Base-by-base conservation (phyloP, 2,888 invertebrate genomes). In the Anticlea derivata region DNA sequence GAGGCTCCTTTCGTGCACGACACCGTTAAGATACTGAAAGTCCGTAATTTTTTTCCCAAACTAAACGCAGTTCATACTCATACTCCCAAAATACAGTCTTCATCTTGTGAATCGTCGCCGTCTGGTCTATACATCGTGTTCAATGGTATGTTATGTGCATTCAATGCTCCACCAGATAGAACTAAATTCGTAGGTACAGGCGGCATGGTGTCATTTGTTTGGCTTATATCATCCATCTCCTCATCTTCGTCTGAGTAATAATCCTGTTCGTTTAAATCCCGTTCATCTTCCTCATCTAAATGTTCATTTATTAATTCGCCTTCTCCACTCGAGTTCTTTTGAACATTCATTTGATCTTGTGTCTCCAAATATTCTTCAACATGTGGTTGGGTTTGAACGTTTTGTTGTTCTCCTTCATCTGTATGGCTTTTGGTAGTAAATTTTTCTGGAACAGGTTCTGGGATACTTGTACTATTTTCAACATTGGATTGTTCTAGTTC, bases 61-160 rank as follows among this genome's bases (percentile, higher is more conserved):
- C n/a, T n/a, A n/a, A n/a, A n/a, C n/a, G n/a, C n/a, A n/a, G n/a
- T n/a, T n/a, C n/a, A n/a, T n/a, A n/a, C n/a, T 38, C 30, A 44
- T 6, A 79, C 60, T 10, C 79, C 79, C 48, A 80, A 67, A 59
- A 80, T 80, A 49, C 78, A 75, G 35, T 59, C 33, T 1, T 51
- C 56, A 5, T 53, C 61, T 12, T 59, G 50, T n/a, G 47, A 38
- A 48, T 65, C 51, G 2, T 65, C 72, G 8, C 39, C 56, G 3
- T 51, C 48, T n/a, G n/a, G 34, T 1, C 41, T 44, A 22, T 30
- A 38, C 2, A 20, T 13, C 11, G 11, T 13, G 35, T 50, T 43
- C 6, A 49, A 37, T 17, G 39, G 33, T 45, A 48, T 48, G 11
- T 30, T 40, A 8, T 40, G 39, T 0, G 48, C 37, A 7, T 49